phyloP scores from a whole-genome alignment of 2,797 vertebrate genomes.

The Myotis daubentonii region DNA sequence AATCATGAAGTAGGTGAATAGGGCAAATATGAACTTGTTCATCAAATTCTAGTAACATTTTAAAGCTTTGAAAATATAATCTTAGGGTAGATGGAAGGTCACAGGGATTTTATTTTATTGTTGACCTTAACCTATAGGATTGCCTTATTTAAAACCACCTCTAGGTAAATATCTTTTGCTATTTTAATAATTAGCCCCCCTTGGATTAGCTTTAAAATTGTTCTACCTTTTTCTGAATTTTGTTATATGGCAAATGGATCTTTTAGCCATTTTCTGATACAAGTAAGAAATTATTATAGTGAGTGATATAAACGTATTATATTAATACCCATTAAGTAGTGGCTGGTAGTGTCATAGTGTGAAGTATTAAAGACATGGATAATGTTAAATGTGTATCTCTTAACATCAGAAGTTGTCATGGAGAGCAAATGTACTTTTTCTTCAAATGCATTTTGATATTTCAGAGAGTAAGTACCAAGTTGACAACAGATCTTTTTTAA shows the following conservation, averaged over 20 bases:
- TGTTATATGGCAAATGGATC: conserved; percentile 21
- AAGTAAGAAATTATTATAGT: conserved; percentile 42
- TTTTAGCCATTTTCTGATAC: conserved; percentile 26
- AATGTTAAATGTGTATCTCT: conserved; percentile 13
- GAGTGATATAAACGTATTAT: neutral
- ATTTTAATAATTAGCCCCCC: neutral
- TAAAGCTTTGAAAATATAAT: conserved; percentile 43
- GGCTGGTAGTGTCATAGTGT: neutral
- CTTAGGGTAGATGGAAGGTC: neutral
- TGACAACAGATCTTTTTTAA: neutral
- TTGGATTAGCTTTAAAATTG: conserved; percentile 45
- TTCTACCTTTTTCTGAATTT: neutral
- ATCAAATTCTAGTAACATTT: neutral
- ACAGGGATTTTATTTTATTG: neutral
- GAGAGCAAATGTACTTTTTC: conserved; percentile 30
- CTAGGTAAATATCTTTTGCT: conserved; percentile 6
- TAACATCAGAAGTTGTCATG: conserved; percentile 32
- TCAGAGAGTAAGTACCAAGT: neutral
- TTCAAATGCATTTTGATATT: conserved; percentile 40
- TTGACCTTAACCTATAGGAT: neutral
- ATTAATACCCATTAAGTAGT: neutral
- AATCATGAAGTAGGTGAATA: neutral
- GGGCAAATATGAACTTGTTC: neutral
- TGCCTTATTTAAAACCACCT: conserved; percentile 15
- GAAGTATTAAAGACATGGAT: conserved; percentile 34